Percentiles rank a stretch among this genome's conserved stretches.
Conservation (phyloP, 2,113 vertebrate genomes). For the Rhombomys opimus region DNA sequence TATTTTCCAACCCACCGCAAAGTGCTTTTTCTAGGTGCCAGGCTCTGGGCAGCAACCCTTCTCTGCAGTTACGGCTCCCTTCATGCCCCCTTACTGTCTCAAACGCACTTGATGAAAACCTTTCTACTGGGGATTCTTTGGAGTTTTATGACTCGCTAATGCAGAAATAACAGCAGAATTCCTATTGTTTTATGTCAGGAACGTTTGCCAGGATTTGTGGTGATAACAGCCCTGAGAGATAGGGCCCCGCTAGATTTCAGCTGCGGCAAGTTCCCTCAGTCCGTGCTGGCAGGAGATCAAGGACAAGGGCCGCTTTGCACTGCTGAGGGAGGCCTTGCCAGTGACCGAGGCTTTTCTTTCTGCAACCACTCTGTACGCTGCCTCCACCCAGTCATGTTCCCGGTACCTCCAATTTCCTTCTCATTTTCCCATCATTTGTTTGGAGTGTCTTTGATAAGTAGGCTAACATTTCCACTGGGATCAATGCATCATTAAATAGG, state of each 20-base stretch:
- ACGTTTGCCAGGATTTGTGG: constrained; percentile 70
- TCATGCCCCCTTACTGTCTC: constrained; percentile 67
- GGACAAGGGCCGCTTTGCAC: constrained; percentile 35
- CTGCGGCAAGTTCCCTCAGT: constrained; percentile 61
- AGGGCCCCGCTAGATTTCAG: constrained; percentile 54
- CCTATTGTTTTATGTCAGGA: constrained; percentile 79
- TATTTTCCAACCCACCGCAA: constrained; percentile 53
- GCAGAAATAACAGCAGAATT: constrained; percentile 77
- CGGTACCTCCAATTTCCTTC: constrained; percentile 26
- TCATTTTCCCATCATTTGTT: constrained; percentile 5
- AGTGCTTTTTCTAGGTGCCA: constrained; percentile 38
- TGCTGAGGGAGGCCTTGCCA: constrained; percentile 56
- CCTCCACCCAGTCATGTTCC: constrained; percentile 20
- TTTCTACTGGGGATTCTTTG: constrained; percentile 76
- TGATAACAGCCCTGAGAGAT: constrained; percentile 72
- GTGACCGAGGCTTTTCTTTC: constrained; percentile 48
- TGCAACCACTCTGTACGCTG: constrained; percentile 30
- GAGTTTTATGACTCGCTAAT: constrained; percentile 74
- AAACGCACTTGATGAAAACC: constrained; percentile 70
- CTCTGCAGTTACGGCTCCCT: constrained; percentile 52
- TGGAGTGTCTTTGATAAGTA: constrained; percentile 59
- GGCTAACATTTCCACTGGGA: constrained; percentile 16
- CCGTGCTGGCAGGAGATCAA: constrained; percentile 68
- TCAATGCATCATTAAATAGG: constrained; percentile 13
- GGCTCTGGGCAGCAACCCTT: neutral